Conservation (phyloP, 2,113 vertebrate species). For the Podocnemis expansa region DNA sequence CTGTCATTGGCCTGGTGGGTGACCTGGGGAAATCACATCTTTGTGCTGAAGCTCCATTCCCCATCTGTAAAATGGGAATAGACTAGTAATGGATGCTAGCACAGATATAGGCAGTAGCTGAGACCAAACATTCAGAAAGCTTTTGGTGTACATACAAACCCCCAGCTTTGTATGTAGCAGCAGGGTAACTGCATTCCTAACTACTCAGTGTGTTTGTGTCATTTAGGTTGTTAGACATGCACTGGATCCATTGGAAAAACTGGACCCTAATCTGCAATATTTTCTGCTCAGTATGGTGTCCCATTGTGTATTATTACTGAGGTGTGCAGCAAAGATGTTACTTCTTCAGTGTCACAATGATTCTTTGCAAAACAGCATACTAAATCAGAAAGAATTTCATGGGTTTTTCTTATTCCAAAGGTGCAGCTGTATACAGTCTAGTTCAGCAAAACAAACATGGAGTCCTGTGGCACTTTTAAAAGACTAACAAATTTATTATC, state of each 20-base stretch:
- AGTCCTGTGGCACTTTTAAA: too few relatives aligned
- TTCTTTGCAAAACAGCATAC: constrained; percentile 85
- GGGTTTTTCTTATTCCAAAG: too few relatives aligned
- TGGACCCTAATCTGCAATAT: background rate
- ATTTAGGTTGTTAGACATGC: background rate
- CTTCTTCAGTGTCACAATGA: constrained; percentile 80
- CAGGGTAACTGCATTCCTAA: background rate
- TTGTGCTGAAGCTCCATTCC: background rate
- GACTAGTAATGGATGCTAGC: too few relatives aligned
- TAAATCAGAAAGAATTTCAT: constrained; percentile 85
- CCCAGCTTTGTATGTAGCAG: background rate
- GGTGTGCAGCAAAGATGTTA: constrained; percentile 80
- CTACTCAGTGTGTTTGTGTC: background rate
- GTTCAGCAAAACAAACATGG: too few relatives aligned
- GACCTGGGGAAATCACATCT: background rate
- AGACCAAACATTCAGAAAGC: background rate
- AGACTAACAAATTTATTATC: too few relatives aligned
- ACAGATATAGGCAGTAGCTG: too few relatives aligned
- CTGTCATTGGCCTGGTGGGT: fast-evolving
- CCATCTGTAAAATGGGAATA: background rate
- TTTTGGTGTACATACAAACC: background rate
- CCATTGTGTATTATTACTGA: constrained; percentile 81
- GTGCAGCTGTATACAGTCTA: too few relatives aligned
- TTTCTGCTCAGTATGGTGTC: background rate
- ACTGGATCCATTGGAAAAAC: background rate